Percentiles rank a stretch among this genome's conserved stretches.
These are phyloP conservation scores for Timema podura DNA, from an alignment of 2,888 invertebrate species.

Conservation along the genomic window DNA sequence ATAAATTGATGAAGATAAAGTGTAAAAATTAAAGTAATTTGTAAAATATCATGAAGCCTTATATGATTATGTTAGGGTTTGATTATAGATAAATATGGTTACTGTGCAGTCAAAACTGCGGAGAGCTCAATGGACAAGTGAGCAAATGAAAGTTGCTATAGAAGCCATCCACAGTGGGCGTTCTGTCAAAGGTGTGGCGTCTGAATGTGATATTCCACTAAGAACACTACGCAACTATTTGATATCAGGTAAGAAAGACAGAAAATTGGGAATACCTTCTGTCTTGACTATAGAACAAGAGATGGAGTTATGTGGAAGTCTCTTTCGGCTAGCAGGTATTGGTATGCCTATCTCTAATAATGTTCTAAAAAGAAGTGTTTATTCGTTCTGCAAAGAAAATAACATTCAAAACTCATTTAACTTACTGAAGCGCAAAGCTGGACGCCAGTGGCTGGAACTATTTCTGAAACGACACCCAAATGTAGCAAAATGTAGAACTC, in stretches of 20 bases:
- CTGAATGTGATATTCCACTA: constrained; percentile 11
- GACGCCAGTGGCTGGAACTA: no score
- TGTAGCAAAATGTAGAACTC: no score
- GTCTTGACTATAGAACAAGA: constrained; percentile 12
- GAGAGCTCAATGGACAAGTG: constrained; percentile 15
- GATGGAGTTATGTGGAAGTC: constrained; percentile 2
- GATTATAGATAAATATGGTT: no score
- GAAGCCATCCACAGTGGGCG: constrained; percentile 7
- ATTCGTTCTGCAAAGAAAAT: no score
- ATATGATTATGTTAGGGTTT: no score
- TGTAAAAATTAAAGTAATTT: no score
- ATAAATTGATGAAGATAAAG: neutral
- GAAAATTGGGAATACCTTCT: constrained; percentile 11
- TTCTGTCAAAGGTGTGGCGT: constrained; percentile 13
- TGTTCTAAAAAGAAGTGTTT: no score
- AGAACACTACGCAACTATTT: neutral
- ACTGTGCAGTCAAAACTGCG: no score
- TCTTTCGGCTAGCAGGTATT: constrained; percentile 14
- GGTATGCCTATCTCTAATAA: constrained; percentile 6
- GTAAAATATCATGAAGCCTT: no score
- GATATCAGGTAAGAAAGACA: constrained; percentile 11
- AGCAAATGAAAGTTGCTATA: constrained; percentile 9
- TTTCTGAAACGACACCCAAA: no score
- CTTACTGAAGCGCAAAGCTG: no score
- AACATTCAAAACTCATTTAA: no score